phyloP scores from a whole-genome alignment of 2,888 invertebrate species.

The Proisotoma minuta region DNA sequence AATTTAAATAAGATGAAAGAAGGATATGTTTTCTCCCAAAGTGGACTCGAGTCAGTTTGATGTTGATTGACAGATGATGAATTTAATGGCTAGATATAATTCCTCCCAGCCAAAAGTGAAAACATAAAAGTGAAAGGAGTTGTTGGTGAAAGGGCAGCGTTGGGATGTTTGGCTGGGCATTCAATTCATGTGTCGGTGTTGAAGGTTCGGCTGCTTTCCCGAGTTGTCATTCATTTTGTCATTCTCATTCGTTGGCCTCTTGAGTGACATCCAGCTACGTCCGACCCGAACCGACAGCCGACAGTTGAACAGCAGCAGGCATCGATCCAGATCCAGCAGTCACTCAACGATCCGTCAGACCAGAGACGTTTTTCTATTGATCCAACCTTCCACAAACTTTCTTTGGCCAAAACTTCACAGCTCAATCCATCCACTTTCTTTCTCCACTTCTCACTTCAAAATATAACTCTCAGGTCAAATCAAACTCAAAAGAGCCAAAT shows the following conservation, averaged over 20 bases:
- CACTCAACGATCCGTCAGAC: constrained; percentile 32
- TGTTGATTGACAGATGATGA: no score
- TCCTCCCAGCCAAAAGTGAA: no score
- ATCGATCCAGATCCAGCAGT: constrained; percentile 47
- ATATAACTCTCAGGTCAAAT: no score
- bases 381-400: constrained; percentile 18
- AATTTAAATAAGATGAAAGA: no score
- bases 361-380: constrained; percentile 43
- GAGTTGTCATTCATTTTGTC: constrained; percentile 44
- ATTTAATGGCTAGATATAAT: no score
- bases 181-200: no score
- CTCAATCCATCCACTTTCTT: not conserved
- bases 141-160: not conserved
- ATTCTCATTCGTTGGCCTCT: constrained; percentile 14
- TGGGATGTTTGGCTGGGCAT: constrained; percentile 16
- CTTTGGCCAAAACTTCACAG: not conserved
- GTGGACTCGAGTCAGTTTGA: not conserved
- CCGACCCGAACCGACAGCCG: no score
- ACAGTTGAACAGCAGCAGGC: no score
- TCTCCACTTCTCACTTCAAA: not conserved
- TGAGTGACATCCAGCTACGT: constrained; percentile 40
- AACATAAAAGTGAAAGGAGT: no score
- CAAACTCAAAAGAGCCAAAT: no score
- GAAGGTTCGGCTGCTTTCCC: constrained; percentile 36
- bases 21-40: no score